Evolutionary conservation across 2,888 invertebrate genomes (phyloP).

Genomic region (Sarcophaga caerulescens): DNA sequence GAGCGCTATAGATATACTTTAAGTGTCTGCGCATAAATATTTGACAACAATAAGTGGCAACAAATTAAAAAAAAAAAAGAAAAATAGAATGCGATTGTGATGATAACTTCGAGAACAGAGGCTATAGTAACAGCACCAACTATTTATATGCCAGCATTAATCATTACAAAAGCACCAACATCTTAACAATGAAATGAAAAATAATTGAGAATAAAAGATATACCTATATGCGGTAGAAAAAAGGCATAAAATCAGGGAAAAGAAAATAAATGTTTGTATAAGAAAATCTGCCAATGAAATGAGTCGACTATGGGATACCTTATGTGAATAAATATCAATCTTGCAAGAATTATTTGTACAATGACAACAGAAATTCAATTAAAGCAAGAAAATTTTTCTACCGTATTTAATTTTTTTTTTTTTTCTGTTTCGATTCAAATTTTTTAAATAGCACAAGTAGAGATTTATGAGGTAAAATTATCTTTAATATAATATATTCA

Average conservation of each 20-base stretch:
- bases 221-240: background rate
- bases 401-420: too few species aligned
- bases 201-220: constrained; percentile 58
- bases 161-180: constrained; percentile 49
- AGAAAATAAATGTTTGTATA: background rate
- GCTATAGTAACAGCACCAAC: constrained; percentile 5
- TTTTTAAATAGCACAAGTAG: too few species aligned
- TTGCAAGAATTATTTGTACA: background rate
- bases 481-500: too few species aligned
- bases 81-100: background rate
- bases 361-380: too few species aligned
- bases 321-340: background rate
- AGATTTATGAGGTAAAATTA: too few species aligned
- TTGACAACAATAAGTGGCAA: constrained; percentile 30
- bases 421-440: too few species aligned
- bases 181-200: constrained; percentile 57
- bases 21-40: constrained; percentile 52
- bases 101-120: background rate
- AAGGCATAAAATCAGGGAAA: background rate
- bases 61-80: constrained; percentile 1
- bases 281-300: background rate
- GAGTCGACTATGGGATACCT: background rate
- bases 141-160: constrained; percentile 12
- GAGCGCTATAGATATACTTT: constrained; percentile 48
- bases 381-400: too few species aligned